Base-by-base conservation (phyloP, 2,888 invertebrate genomes). In the Orthosia gothica region DNA sequence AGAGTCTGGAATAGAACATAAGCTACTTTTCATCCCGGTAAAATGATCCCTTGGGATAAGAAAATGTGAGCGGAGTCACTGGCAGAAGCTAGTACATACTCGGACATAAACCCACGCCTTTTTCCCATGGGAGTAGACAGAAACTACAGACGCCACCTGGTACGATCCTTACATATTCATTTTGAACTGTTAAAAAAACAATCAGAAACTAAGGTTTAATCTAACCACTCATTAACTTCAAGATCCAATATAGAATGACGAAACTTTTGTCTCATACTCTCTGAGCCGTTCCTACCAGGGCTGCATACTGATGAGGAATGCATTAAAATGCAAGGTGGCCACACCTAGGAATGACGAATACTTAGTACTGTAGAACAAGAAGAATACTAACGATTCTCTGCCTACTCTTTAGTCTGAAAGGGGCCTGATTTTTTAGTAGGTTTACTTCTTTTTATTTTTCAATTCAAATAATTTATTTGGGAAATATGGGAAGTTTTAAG, bases 251-350 rank as follows among this genome's bases (percentile, higher is more conserved):
- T 78, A 72, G 58, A 79, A 66, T 63, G 15, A 58, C 32, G 15
- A 62, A 72, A 57, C 55, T 71, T 71, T 47, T 16, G 26, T 66
- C 62, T 26, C 40, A 52, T 20, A 57, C 16, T 64, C 54, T 40
- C 20, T 40, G 13, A 62, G 26, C 7, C 20, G 12, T 32, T 23
- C 4, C 45, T 49, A 26, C 52, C 20, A 13, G 7, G 2, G 13
- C 18, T 71, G 77, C 79, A 78, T 78, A 72, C 16, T 63, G 26
- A 78, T 66, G 12, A 2, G 13, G 11, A 0, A 5, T 77, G 77
- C 79, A 78, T 78, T 71, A 57, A 71, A 62, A 77, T 71, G 72
- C 79, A 77, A 77, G 57, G 47, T 26, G 15, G 1, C 50, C 9
- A 18, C 32, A 16, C 5, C 52, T 12, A 15, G 62, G 7, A 23